A percentile compares a stretch with the other conserved stretches of the same genome.
Evolutionary conservation across 2,113 vertebrate genomes (phyloP).

Genomic region (Calidris pygmaea): DNA sequence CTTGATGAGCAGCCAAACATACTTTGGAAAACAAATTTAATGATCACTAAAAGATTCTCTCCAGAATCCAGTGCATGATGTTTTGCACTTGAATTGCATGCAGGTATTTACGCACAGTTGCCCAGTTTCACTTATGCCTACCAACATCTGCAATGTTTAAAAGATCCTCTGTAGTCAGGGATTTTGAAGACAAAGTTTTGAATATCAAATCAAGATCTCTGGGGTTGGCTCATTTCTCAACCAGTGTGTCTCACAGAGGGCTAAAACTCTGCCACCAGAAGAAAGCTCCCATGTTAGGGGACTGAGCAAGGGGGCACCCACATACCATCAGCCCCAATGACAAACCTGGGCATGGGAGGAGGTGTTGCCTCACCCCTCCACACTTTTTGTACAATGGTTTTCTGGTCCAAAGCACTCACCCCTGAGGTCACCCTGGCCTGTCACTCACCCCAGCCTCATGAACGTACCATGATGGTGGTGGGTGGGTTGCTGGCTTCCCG

Average conservation of each 20-base stretch:
- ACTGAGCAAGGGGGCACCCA: background rate
- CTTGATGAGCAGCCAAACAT: background rate
- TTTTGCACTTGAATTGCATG: background rate
- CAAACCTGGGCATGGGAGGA: background rate
- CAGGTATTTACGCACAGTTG: accelerated
- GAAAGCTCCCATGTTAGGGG: accelerated
- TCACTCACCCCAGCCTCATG: background rate
- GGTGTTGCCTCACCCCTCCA: background rate
- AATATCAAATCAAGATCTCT: no score
- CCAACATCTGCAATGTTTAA: background rate
- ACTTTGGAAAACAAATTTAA: background rate
- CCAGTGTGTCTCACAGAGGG: background rate
- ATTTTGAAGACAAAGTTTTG: background rate
- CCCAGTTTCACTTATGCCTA: background rate
- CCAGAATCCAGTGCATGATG: background rate
- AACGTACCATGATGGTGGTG: background rate
- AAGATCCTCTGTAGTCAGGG: background rate
- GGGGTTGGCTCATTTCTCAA: background rate
- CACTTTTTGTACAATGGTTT: background rate
- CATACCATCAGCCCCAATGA: accelerated
- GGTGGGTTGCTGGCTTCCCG: background rate
- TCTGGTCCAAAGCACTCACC: background rate
- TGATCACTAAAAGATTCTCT: background rate
- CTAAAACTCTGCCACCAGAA: background rate
- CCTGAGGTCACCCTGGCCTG: background rate